Conservation (phyloP, 2,797 vertebrate species). For the Pristis pectinata region DNA sequence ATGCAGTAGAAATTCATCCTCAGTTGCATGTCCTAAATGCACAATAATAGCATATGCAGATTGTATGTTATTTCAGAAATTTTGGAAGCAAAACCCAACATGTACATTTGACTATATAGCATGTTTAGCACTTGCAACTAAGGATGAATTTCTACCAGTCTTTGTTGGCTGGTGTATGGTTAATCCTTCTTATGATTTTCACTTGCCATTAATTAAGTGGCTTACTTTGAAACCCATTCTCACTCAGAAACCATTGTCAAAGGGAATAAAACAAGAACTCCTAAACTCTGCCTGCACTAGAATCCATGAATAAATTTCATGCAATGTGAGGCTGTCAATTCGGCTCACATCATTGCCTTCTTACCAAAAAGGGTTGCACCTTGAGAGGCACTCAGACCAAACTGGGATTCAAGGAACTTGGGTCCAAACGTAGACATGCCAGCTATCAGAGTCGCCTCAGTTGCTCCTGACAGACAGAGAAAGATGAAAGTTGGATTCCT, state of each 20-base stretch:
- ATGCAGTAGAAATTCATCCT: no score
- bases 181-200: neutral
- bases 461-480: conserved; percentile 84
- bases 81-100: no score
- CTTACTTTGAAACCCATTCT: neutral
- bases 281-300: neutral
- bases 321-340: neutral
- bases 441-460: conserved; percentile 81
- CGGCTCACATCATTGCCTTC: conserved; percentile 40
- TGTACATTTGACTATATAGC: no score
- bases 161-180: neutral
- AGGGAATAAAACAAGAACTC: neutral
- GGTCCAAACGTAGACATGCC: conserved; percentile 93
- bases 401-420: conserved; percentile 92
- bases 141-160: no score
- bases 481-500: conserved; percentile 86
- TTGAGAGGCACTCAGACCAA: conserved; percentile 88
- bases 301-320: neutral
- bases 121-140: no score
- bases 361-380: conserved; percentile 88
- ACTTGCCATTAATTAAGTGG: neutral
- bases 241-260: neutral
- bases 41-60: no score
- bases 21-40: no score
- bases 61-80: no score